A percentile compares a stretch with the other conserved stretches of the same genome.
These are phyloP conservation scores for Glomeris marginata DNA, from an alignment of 2,888 invertebrate species.

Conservation along the genomic window DNA sequence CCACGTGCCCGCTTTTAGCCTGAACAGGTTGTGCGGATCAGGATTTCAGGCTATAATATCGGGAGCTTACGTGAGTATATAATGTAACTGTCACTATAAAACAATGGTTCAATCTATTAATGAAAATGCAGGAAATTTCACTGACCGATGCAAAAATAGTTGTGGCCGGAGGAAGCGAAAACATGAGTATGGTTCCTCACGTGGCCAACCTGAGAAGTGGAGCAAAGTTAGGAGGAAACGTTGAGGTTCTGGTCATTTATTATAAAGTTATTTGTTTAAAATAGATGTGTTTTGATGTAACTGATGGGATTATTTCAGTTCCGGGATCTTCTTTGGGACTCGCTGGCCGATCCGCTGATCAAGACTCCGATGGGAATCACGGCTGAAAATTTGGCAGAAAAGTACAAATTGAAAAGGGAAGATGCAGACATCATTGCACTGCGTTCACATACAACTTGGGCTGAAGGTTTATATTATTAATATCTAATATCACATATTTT, in stretches of 20 bases:
- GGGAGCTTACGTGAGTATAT: constrained; percentile 64
- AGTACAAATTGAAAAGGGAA: constrained; percentile 62
- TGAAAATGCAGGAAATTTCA: constrained; percentile 52
- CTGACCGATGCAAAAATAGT: constrained; percentile 70
- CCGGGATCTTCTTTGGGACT: constrained; percentile 82
- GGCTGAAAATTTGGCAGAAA: constrained; percentile 79
- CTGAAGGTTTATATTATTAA: constrained; percentile 42
- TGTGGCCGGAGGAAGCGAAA: constrained; percentile 83
- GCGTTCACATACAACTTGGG: constrained; percentile 75
- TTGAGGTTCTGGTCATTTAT: constrained; percentile 30
- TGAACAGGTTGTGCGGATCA: constrained; percentile 92
- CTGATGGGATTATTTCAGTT: constrained; percentile 36
- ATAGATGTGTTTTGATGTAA: constrained; percentile 5
- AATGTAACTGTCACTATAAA: constrained; percentile 3
- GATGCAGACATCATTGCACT: constrained; percentile 75
- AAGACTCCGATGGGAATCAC: constrained; percentile 92
- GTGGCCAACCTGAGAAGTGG: constrained; percentile 79
- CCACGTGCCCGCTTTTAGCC: constrained; percentile 65
- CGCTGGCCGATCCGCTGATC: constrained; percentile 73
- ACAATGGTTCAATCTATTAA: not conserved
- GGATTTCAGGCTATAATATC: constrained; percentile 91
- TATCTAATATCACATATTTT: not conserved
- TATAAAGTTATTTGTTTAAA: constrained; percentile 31
- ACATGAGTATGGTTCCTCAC: constrained; percentile 83
- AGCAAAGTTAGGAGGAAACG: constrained; percentile 56